Conservation (phyloP, 2,113 vertebrate genomes). For the Sebastes fasciatus region DNA sequence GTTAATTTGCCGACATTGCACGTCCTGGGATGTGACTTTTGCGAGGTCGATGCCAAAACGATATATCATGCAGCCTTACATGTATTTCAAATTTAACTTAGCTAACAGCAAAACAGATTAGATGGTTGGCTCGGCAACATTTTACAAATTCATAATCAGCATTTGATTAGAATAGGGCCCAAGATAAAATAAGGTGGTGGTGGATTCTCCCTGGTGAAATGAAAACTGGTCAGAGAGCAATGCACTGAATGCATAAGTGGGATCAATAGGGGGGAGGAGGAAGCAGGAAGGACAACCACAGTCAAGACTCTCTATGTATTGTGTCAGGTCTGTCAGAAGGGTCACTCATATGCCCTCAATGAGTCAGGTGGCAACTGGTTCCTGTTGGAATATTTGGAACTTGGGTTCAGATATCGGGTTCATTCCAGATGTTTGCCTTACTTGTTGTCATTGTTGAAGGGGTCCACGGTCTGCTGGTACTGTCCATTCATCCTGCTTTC, state of each 20-base stretch:
- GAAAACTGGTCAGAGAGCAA: not conserved
- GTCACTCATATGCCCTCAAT: not conserved
- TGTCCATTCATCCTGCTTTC: conserved; percentile 99
- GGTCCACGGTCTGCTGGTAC: conserved; percentile 93
- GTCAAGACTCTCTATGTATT: not conserved
- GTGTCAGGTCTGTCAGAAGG: not conserved
- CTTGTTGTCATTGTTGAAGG: conserved; percentile 99
- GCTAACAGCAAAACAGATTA: not conserved
- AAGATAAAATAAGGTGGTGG: not conserved
- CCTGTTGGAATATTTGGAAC: not conserved
- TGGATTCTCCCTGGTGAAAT: no score
- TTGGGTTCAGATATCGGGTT: not conserved
- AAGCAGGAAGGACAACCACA: not conserved
- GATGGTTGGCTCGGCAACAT: not conserved
- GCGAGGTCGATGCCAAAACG: no score
- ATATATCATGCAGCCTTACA: not conserved
- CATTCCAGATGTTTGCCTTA: conserved; percentile 74
- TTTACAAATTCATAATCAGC: not conserved
- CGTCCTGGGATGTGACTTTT: no score
- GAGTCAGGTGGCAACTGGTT: not conserved
- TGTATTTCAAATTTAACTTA: not conserved
- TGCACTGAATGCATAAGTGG: not conserved
- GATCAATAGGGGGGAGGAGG: not conserved
- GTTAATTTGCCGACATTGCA: no score
- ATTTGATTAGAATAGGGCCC: not conserved